Conservation (phyloP, 2,113 vertebrate species). For the Eonycteris spelaea region DNA sequence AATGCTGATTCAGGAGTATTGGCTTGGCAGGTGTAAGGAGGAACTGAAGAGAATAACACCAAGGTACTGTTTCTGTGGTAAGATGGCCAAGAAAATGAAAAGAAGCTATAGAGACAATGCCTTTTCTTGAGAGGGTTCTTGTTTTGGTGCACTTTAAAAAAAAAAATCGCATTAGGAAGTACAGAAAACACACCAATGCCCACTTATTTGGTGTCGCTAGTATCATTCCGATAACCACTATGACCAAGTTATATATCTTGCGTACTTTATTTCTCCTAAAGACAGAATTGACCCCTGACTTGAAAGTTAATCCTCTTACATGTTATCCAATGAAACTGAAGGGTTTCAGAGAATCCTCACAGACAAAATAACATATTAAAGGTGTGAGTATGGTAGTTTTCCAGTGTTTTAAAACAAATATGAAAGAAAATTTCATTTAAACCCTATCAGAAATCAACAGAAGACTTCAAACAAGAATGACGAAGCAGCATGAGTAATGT, state of each 20-base stretch:
- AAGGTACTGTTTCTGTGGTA: neutral
- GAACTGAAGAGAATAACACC: neutral
- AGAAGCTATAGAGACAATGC: neutral
- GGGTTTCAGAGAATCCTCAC: neutral
- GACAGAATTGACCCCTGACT: neutral
- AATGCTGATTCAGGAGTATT: neutral
- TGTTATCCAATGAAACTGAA: neutral
- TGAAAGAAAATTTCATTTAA: constrained; percentile 33
- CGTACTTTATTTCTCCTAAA: neutral
- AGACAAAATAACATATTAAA: neutral
- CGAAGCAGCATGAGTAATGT: constrained; percentile 45
- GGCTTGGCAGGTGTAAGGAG: neutral
- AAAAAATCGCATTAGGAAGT: neutral
- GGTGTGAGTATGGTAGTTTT: neutral
- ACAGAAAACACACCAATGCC: neutral
- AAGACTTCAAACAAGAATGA: constrained; percentile 46
- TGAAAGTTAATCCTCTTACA: neutral
- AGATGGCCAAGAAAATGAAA: neutral
- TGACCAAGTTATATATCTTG: neutral
- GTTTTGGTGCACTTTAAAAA: neutral
- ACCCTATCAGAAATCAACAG: constrained; percentile 23
- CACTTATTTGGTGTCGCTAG: neutral
- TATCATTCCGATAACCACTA: neutral
- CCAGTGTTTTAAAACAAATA: neutral
- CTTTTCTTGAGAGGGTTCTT: neutral